Percentiles rank a stretch among this genome's conserved stretches.
Evolutionary conservation across 2,113 vertebrate species (phyloP).

Genomic region (Nansenia antarctica): DNA sequence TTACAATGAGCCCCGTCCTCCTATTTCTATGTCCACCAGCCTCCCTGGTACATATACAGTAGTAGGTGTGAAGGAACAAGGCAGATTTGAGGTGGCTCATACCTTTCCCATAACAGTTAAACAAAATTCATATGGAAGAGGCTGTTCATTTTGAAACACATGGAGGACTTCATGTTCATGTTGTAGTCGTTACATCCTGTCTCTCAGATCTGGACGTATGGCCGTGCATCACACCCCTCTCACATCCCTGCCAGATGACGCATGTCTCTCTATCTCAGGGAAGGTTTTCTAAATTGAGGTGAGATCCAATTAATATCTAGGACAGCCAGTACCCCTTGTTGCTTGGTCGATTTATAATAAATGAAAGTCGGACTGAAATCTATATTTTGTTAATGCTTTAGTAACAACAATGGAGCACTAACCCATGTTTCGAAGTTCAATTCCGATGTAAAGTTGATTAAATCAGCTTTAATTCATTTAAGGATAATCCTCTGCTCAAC

Average conservation of each 20-base stretch:
- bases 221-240: not conserved
- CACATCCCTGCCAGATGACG: not conserved
- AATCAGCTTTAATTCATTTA: too few species aligned
- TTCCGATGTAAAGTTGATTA: too few species aligned
- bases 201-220: not conserved
- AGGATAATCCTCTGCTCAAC: too few species aligned
- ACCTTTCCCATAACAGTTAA: not conserved
- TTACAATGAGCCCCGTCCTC: too few species aligned
- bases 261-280: not conserved
- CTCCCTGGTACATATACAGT: too few species aligned
- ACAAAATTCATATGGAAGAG: not conserved
- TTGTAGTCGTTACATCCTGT: not conserved
- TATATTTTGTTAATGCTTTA: too few species aligned
- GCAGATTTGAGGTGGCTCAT: not conserved
- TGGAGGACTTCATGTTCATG: not conserved
- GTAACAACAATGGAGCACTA: too few species aligned
- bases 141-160: not conserved
- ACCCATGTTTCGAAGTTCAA: too few species aligned
- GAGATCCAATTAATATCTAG: not conserved
- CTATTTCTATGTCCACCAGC: too few species aligned
- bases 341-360: not conserved
- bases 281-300: not conserved
- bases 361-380: too few species aligned
- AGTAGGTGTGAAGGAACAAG: too few species aligned
- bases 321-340: not conserved